Evolutionary conservation across 2,113 vertebrate genomes (phyloP), one percentile per base, ranked within the genome.

Genomic region (Cololabis saira): DNA sequence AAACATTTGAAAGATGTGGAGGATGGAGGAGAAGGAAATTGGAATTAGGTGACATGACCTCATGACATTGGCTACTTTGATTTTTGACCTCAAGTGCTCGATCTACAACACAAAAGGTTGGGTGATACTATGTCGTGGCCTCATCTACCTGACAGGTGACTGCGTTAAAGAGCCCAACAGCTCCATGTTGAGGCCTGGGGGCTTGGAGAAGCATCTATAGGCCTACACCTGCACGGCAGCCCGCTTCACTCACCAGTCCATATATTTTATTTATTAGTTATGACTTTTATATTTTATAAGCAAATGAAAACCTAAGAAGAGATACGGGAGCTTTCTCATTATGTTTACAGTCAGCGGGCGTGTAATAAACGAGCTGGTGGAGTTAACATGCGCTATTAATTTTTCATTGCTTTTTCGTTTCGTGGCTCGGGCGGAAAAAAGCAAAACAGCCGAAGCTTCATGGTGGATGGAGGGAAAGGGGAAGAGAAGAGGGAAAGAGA

Each of bases 311-410:
- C 83, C 82, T 86, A 90, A 89, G 76, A 78, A 76, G 75, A 91
- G 83, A 92, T 90, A 90, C 65, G 76, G 61, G 56, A 61, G 79
- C 67, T 85, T 92, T 90, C 88, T 90, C 85, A 90, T 92, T 92
- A 89, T 89, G 87, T 91, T 90, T 89, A 90, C 87, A 89, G 86
- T 88, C 89, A 91, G 67, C 84, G 64, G 84, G 90, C 89, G 90
- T 93, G 86, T 92, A 92, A 92, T 92, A 89, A 92, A 90, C 88
- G 84, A 85, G 81, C 66, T 82, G 87, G 83, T 83, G 80, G 80
- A 90, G 90, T 90, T 91, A 92, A 89, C 89, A 88, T 91, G 90
- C 89, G 88, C 89, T 89, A 90, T 92, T 92, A 92, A 91, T 88
- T 90, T 89, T 92, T 89, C 88, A 91, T 90, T 83, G 88, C 86